Evolutionary conservation across 2,113 vertebrate genomes (phyloP), one percentile per base, ranked within the genome.

Genomic region (Pterocles burchelli): DNA sequence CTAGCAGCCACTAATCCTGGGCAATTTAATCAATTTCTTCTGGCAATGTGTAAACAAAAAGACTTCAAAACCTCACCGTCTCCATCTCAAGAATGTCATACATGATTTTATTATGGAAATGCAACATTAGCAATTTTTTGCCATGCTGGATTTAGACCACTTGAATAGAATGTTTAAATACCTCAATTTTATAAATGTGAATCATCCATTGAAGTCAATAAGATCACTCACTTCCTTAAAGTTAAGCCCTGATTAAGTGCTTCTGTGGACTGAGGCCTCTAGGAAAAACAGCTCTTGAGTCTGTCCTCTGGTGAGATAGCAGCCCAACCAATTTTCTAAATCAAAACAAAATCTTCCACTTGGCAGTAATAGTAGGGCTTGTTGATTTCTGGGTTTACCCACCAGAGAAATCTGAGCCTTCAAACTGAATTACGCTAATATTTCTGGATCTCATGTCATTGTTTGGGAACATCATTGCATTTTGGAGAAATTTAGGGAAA

Each of bases 11-110:
- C 58, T 91, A 91, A 92, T 95, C 66, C 62, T n/a, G 38, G 41
- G 46, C 73, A 92, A 89, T 94, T 92, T 85, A 92, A 92, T 89
- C 57, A 58, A 85, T 93, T 93, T 95, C 74, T 94, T 92, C 62
- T 85, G 76, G 92, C 62, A 66, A 33, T 24, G 4, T 58, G 66
- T 92, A 94, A 92, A 89, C 86, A 91, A 89, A 90, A 94, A 76
- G 66, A 89, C 62, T 90, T 89, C 25, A 61, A 74, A 94, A 72
- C 76, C 73, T 92, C 54, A 65, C 66, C 20, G 11, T 92, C 76
- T 94, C 57, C n/a, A 70, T 85, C 80, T 81, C 13, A 2, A 74
- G 76, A 92, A 87, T 38, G 73, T 68, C 76, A 75, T 68, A 75
- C 57, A 65, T 1, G 2, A 90, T 96, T 95, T 92, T 94, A 72